These are phyloP conservation scores for Hemaris fuciformis DNA, from an alignment of 2,888 invertebrate species.

Conservation along the genomic window DNA sequence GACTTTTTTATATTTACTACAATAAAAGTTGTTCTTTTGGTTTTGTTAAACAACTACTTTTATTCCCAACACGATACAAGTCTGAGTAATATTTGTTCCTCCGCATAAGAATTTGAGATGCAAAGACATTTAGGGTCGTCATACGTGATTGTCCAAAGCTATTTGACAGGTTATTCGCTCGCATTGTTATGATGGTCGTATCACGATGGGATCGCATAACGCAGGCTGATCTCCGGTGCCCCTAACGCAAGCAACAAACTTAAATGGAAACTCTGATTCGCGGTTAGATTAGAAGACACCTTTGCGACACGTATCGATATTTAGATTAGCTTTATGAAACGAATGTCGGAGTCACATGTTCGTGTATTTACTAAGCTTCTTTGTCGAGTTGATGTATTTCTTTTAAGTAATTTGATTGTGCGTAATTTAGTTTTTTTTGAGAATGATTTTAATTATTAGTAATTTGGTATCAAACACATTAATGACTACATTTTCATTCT, in stretches of 20 bases:
- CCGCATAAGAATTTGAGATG: neutral
- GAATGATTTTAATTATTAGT: no score
- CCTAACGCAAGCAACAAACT: constrained; percentile 55
- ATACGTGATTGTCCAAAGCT: neutral
- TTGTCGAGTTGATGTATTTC: neutral
- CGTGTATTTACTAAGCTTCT: neutral
- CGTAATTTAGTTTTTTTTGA: no score
- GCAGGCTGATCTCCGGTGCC: constrained; percentile 45
- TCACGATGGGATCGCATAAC: constrained; percentile 38
- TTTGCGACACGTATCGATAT: constrained; percentile 34
- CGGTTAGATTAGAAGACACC: constrained; percentile 41
- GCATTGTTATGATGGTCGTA: constrained; percentile 27
- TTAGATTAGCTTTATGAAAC: constrained; percentile 28
- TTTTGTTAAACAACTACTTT: no score
- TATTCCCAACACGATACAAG: no score
- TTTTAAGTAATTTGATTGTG: neutral
- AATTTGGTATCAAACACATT: no score
- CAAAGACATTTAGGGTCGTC: neutral
- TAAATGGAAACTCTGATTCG: constrained; percentile 56
- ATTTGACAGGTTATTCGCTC: neutral
- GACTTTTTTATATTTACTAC: no score
- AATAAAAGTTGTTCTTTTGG: no score
- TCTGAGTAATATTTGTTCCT: neutral
- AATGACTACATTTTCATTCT: no score
- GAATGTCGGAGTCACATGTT: neutral